These are phyloP conservation scores for Tetragonisca angustula DNA, from an alignment of 2,888 invertebrate species.

Conservation along the genomic window DNA sequence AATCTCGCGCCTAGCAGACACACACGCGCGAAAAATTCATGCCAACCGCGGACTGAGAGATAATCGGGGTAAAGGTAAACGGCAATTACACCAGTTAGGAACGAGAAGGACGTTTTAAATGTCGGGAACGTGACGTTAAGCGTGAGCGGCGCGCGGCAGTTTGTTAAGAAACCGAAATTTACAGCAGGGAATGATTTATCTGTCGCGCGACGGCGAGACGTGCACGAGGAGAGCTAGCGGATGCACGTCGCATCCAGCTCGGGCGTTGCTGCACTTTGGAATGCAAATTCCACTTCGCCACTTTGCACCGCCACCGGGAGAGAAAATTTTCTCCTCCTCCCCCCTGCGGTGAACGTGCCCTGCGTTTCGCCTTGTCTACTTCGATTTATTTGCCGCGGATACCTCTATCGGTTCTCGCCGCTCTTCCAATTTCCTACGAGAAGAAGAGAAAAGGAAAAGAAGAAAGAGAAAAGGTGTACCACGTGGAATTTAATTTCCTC, in stretches of 20 bases:
- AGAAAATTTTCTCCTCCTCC: slow-evolving; percentile 40
- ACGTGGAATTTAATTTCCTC: neutral
- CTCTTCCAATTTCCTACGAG: neutral
- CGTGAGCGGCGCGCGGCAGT: neutral
- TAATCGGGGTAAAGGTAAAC: neutral
- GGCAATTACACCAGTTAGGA: neutral
- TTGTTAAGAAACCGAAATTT: slow-evolving; percentile 33
- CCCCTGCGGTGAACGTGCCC: slow-evolving; percentile 26
- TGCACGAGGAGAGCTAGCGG: slow-evolving; percentile 18
- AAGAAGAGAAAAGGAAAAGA: neutral
- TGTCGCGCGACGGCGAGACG: neutral
- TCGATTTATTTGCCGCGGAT: slow-evolving; percentile 24
- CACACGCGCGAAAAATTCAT: too few species aligned
- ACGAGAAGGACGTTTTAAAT: neutral
- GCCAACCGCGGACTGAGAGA: neutral
- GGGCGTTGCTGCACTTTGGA: slow-evolving; percentile 37
- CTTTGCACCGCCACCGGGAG: slow-evolving; percentile 28
- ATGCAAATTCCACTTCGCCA: slow-evolving; percentile 43
- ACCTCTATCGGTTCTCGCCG: neutral
- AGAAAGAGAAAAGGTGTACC: too few species aligned
- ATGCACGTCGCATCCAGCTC: slow-evolving; percentile 37
- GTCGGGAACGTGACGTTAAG: slow-evolving; percentile 9
- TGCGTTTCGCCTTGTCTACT: slow-evolving; percentile 23
- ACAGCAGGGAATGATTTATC: slow-evolving; percentile 38
- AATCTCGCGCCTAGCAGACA: neutral